Evolutionary conservation across 2,797 vertebrate species (phyloP), one percentile per base, ranked within the genome.

Genomic region (Manis javanica): DNA sequence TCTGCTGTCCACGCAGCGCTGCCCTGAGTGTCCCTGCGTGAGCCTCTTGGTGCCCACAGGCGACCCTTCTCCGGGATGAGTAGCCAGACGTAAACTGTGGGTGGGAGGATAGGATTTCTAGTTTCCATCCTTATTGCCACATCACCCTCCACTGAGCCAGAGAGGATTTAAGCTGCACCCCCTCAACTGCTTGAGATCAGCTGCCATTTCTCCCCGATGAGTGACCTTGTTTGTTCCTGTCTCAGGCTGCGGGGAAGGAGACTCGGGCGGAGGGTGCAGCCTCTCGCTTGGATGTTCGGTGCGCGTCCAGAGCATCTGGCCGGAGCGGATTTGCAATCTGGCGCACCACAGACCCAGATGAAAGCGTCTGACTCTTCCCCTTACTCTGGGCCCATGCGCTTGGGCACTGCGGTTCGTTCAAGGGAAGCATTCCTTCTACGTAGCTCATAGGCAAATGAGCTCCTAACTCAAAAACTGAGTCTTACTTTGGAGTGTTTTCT

Each of bases 401-500:
- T 71, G 55, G 49, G 34, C 69, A 46, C 29, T 10, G 3, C 5
- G 4, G 3, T 31, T n/a, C 16, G 87, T 81, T 63, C 24, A 15
- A 61, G 31, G 42, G 31, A 46, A 82, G 51, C 34, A 12, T 23
- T 79, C 12, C 39, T 75, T 86, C 46, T 61, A 68, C 66, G n/a
- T 2, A 89, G 79, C 61, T 79, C 83, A 5, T 81, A 68, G 74
- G 75, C 66, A 79, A 81, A 46, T 72, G 49, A 15, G 14, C 66
- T 64, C 39, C 31, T 57, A 37, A 57, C 16, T 29, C 15, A 77
- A 55, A 93, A 87, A 84, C 7, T 0, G 0, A 77, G 46, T 83
- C 77, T 91, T 84, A 5, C 85, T 95, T 91, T 64, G 83, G 18
- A 51, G 16, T 68, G 29, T 75, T 89, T 90, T 39, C 37, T 93